Evolutionary conservation across 2,888 invertebrate genomes (phyloP).

Genomic region (Cancer borealis): DNA sequence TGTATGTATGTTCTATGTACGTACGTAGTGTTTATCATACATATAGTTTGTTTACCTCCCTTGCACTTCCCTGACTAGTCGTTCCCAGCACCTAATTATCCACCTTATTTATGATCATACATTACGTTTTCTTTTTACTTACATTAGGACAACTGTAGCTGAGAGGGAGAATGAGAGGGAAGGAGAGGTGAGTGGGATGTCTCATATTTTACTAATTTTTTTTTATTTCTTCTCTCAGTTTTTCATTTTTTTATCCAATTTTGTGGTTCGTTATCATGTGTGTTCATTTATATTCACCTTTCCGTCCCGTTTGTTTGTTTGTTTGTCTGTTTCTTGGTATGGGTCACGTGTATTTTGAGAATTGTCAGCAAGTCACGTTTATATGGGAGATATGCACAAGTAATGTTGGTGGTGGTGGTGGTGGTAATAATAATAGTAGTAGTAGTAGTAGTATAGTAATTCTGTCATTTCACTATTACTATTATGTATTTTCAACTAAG

Average conservation of each 20-base stretch:
- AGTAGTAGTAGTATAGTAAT: not conserved
- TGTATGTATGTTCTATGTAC: no score
- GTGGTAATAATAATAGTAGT: not conserved
- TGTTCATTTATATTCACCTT: not conserved
- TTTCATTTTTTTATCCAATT: not conserved
- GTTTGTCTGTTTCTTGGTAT: not conserved
- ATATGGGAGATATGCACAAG: not conserved
- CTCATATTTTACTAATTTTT: not conserved
- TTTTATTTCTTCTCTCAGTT: not conserved
- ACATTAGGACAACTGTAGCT: not conserved
- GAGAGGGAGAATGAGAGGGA: not conserved
- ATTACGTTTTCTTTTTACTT: not conserved
- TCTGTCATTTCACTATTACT: no score
- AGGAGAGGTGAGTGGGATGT: slow-evolving; percentile 18
- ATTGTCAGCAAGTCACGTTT: not conserved
- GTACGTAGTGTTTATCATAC: no score
- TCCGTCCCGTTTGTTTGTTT: not conserved
- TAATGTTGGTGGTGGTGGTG: not conserved
- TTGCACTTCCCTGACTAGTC: no score
- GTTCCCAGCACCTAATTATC: not conserved
- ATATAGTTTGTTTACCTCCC: no score
- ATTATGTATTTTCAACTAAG: no score
- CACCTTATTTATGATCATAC: not conserved
- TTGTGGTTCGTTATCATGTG: not conserved
- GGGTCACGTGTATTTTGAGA: not conserved